Conservation (phyloP, 92 coral and sea anemone genomes). For the Umimayanthus kanabou region DNA sequence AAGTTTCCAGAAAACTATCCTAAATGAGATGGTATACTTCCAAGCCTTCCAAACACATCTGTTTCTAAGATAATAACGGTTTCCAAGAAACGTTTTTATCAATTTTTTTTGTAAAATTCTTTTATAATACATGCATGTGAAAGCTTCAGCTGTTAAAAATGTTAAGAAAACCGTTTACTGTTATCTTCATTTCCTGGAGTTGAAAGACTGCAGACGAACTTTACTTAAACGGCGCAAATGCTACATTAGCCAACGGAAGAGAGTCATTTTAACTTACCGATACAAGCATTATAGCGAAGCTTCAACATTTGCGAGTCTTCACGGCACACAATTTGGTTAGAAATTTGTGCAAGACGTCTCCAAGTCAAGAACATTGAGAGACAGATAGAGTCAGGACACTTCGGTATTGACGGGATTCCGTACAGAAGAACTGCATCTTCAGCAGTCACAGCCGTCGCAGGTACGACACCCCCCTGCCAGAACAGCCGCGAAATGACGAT, state of each 20-base stretch:
- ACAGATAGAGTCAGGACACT: constrained; percentile 15
- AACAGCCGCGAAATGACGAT: neutral
- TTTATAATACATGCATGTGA: no score
- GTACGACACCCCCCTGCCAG: neutral
- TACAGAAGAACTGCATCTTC: constrained; percentile 1
- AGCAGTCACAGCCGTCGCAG: neutral
- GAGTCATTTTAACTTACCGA: constrained; percentile 16
- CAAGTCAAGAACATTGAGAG: neutral
- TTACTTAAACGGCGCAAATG: neutral
- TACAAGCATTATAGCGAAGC: constrained; percentile 31
- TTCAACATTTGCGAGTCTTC: constrained; percentile 7
- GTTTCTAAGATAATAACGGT: no score
- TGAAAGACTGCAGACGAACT: neutral
- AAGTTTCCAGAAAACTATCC: no score
- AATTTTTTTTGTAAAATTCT: no score
- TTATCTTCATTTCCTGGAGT: neutral
- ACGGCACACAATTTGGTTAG: constrained; percentile 17
- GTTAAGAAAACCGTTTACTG: neutral
- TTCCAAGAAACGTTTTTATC: no score
- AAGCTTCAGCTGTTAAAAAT: no score
- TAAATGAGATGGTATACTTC: no score
- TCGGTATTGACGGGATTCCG: constrained; percentile 1
- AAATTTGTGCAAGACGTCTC: neutral
- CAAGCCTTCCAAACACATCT: no score
- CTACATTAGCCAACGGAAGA: neutral